These are phyloP conservation scores for Dryomyza anilis DNA, from an alignment of 2,888 invertebrate species.

Conservation along the genomic window DNA sequence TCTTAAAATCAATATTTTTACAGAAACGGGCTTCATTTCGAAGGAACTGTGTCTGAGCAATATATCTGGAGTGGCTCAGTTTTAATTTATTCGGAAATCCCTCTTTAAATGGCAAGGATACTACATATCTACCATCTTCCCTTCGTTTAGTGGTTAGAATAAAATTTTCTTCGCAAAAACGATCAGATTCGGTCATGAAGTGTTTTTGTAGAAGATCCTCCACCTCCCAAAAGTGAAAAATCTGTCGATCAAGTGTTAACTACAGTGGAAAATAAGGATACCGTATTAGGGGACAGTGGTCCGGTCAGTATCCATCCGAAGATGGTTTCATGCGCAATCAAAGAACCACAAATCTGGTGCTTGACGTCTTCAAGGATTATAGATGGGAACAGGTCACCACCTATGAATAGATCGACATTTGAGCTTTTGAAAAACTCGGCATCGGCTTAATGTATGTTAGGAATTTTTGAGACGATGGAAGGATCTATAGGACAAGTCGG, in stretches of 20 bases:
- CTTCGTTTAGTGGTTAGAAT: not conserved
- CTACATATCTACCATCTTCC: not conserved
- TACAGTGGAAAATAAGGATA: not conserved
- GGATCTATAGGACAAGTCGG: too few species aligned
- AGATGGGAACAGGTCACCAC: not conserved
- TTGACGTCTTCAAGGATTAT: not conserved
- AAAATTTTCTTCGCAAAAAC: not conserved
- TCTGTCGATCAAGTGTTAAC: not conserved
- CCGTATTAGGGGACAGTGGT: not conserved
- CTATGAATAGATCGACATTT: not conserved
- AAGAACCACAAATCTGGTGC: not conserved
- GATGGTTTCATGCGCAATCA: not conserved
- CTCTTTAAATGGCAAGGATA: constrained; percentile 12
- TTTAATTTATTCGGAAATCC: not conserved
- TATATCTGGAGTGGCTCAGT: not conserved
- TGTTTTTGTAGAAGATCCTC: not conserved
- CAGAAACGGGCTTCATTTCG: constrained; percentile 11
- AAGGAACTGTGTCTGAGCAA: constrained; percentile 9
- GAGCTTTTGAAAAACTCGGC: not conserved
- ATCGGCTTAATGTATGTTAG: not conserved
- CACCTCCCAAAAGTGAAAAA: not conserved
- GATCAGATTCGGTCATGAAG: not conserved
- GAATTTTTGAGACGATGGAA: not conserved
- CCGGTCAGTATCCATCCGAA: not conserved
- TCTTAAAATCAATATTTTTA: constrained; percentile 7